Evolutionary conservation across 2,797 vertebrate genomes (phyloP).

Genomic region (Orientallactaga sibirica): DNA sequence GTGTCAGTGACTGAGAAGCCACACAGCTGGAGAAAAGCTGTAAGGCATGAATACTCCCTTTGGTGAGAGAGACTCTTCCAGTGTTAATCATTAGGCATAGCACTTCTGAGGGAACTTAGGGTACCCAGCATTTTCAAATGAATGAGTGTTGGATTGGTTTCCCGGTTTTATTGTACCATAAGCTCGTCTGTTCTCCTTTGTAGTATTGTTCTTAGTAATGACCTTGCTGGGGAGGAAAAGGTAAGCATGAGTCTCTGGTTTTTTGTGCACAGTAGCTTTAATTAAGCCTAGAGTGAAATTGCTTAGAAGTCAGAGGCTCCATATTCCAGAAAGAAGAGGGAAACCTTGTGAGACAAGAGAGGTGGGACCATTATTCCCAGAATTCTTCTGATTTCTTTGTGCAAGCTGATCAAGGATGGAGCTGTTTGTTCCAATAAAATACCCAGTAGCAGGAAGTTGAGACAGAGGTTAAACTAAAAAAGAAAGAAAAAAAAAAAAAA

Average conservation of each 20-base stretch:
- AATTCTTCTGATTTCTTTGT: conserved; percentile 65
- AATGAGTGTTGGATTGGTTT: neutral
- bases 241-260: neutral
- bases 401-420: conserved; percentile 66
- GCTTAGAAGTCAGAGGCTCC: conserved; percentile 66
- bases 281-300: conserved; percentile 81
- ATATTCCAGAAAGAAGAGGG: conserved; percentile 62
- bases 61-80: neutral
- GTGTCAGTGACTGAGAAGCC: neutral
- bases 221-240: conserved; percentile 9
- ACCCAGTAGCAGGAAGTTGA: conserved; percentile 73
- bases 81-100: neutral
- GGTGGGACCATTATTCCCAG: conserved; percentile 58
- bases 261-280: conserved; percentile 60
- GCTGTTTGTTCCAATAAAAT: conserved; percentile 61
- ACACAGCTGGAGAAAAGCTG: neutral
- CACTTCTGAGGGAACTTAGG: neutral
- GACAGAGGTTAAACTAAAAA: conserved; percentile 64
- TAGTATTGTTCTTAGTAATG: neutral
- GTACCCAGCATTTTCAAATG: neutral
- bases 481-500: conserved; percentile 33
- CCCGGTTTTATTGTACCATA: neutral
- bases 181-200: neutral
- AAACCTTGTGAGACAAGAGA: conserved; percentile 67
- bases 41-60: neutral